Percentiles rank a stretch among this genome's conserved stretches.
These are phyloP conservation scores for human (Homo sapiens) DNA, from an alignment of 2,113 vertebrate genomes.

Conservation along the genomic window GRCh38 chr7:157538001-157538500, in stretches of 20 bases:
- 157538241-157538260: fast-evolving
- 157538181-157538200: background rate
- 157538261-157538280: background rate
- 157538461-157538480: conserved; percentile 1
- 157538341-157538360: background rate
- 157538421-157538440: background rate
- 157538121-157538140: background rate
- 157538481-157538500: conserved; percentile 71
- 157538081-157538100: background rate
- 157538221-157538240: background rate
- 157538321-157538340: background rate
- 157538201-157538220: background rate
- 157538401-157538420: background rate
- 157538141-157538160: background rate
- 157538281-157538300: background rate
- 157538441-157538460: background rate
- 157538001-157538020: background rate
- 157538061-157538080: background rate
- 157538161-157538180: background rate
- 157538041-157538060: background rate
- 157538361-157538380: background rate
- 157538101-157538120: background rate
- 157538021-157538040: background rate
- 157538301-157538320: background rate
- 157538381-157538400: background rate